Conservation (phyloP, 2,888 invertebrate species). For the Tetragonisca angustula region DNA sequence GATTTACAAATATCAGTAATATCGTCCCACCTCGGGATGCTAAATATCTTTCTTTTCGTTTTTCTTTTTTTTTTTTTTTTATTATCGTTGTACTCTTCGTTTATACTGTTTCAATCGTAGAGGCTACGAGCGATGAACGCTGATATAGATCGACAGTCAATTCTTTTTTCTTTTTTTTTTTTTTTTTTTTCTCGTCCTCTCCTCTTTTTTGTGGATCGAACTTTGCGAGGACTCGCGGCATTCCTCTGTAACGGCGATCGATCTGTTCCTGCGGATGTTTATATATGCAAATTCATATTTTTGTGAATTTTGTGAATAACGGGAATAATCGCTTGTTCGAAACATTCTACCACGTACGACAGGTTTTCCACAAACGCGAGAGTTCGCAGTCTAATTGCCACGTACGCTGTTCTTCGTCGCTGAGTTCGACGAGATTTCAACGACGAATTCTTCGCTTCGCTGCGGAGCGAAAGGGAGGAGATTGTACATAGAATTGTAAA, state of each 20-base stretch:
- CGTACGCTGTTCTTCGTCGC: slow-evolving; percentile 12
- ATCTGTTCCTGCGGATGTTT: not conserved
- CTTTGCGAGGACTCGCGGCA: slow-evolving; percentile 6
- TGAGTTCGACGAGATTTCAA: slow-evolving; percentile 9
- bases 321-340: not conserved
- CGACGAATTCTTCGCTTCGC: not conserved
- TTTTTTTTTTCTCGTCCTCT: not conserved
- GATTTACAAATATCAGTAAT: not conserved
- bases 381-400: not conserved
- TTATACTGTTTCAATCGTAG: not conserved
- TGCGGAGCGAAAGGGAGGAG: not conserved
- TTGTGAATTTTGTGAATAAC: not conserved
- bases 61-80: not conserved
- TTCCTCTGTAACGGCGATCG: not conserved
- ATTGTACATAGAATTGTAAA: slow-evolving; percentile 56
- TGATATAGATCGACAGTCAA: not conserved
- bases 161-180: no score
- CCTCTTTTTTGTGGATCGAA: not conserved
- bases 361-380: not conserved
- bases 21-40: not conserved
- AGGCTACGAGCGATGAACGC: no score
- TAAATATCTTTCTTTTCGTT: not conserved
- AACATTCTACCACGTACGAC: not conserved
- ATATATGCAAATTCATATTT: not conserved
- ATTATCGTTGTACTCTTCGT: no score